phyloP scores from a whole-genome alignment of 2,113 vertebrate genomes.

The Tupaia chinensis region DNA sequence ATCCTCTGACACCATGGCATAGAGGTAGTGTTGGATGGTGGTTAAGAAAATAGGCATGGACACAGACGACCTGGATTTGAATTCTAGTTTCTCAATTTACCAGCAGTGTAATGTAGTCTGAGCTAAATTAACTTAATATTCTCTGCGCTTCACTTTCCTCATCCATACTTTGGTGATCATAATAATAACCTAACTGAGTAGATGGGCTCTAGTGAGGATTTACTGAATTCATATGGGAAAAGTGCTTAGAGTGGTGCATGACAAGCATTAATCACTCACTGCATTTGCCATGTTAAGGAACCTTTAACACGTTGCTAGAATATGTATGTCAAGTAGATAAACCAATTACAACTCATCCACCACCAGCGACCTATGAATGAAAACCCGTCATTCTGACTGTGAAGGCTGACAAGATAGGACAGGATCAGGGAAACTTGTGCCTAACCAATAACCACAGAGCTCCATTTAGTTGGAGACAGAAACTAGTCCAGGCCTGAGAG shows the following conservation, averaged over 20 bases:
- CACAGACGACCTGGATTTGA: neutral
- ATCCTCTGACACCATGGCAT: neutral
- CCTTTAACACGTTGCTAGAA: neutral
- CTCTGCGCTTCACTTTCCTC: neutral
- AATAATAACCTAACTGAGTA: neutral
- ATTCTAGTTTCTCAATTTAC: neutral
- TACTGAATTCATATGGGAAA: neutral
- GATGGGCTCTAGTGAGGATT: neutral
- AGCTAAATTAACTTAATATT: neutral
- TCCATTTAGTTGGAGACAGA: no score
- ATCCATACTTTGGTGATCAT: neutral
- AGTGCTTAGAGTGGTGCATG: neutral
- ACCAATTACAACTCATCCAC: neutral
- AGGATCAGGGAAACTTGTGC: neutral
- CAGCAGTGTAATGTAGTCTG: neutral
- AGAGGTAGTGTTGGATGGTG: neutral
- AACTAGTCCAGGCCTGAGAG: no score
- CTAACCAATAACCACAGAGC: neutral
- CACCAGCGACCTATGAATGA: neutral
- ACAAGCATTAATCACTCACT: neutral
- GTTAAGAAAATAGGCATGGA: neutral
- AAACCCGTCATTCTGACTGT: neutral
- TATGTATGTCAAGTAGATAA: neutral
- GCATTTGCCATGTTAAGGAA: neutral
- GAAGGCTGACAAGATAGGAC: neutral